Base-by-base conservation (phyloP, 53 echinoderm and acorn worm genomes). In the Holothuria scabra region DNA sequence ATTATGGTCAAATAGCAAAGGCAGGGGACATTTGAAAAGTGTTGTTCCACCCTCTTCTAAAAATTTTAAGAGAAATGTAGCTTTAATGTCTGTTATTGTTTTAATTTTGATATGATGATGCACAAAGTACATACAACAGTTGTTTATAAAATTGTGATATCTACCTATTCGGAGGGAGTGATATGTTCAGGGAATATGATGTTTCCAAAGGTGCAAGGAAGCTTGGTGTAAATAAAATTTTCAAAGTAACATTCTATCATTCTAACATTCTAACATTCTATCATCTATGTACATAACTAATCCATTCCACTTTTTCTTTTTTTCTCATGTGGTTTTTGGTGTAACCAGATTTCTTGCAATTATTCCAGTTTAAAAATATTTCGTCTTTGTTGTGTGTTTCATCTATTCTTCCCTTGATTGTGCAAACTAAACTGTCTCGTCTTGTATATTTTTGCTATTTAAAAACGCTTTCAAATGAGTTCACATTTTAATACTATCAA, bases 341-440 rank as follows among this genome's bases (percentile, higher is more conserved):
- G 26, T 71, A 71, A 71, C 71, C 71, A 71, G 71, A 71, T 71
- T 52, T 71, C 71, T 67, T 46, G 71, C 71, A 71, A 71, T 71
- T 71, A 41, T 71, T 71, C 44, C 44, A 71, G 41, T 64, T 64
- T 64, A 4, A 64, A 64, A 64, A 25, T 64, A 13, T 44, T 22
- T 34, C 33, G 21, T 41, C 72, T 12, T 72, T 46, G 7, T 32
- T n/a, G 44, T 72, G 24, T 72, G 72, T 72, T 33, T 68, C 21
- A n/a, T n/a, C n/a, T 41, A 10, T 44, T 72, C 48, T 72, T n/a
- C 26, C 46, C 8, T 67, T 12, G 14, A 19, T 46, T 23, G 72
- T 72, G 72, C 72, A 72, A 72, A 72, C 48, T 48, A 13, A n/a
- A 72, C 48, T 71, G 25, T 72, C 37, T 41, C 19, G 48, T 72